Conservation (phyloP, 1,140 invertebrate species). For the Diprion similis region DNA sequence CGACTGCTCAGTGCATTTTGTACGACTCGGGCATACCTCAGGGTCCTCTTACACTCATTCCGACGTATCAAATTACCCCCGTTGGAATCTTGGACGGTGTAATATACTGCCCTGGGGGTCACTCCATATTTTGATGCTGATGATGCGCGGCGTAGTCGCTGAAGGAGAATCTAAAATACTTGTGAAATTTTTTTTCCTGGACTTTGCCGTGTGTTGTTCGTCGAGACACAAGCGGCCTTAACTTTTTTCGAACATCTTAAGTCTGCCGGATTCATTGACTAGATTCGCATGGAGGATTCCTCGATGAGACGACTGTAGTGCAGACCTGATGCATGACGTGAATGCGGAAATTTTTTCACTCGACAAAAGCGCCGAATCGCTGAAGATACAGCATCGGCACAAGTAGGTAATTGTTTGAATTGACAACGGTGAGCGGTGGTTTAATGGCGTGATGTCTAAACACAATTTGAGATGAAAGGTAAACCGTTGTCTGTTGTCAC, state of each 20-base stretch:
- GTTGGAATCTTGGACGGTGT: slow-evolving; percentile 24
- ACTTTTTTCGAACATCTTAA: background rate
- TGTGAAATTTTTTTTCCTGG: background rate
- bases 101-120: slow-evolving; percentile 19
- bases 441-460: background rate
- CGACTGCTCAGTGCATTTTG: background rate
- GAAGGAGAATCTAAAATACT: background rate
- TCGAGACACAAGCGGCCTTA: background rate
- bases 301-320: too few species aligned
- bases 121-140: slow-evolving; percentile 27
- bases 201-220: background rate
- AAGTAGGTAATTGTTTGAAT: too few species aligned
- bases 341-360: too few species aligned
- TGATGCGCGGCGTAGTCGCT: slow-evolving; percentile 8
- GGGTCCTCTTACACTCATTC: slow-evolving; percentile 11
- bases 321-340: too few species aligned
- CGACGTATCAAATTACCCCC: slow-evolving; percentile 26
- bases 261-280: too few species aligned
- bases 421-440: background rate
- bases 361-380: too few species aligned
- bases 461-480: slow-evolving; percentile 42
- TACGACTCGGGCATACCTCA: slow-evolving; percentile 10
- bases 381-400: too few species aligned
- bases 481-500: slow-evolving; percentile 45
- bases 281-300: too few species aligned